These are phyloP conservation scores for Gopherus flavomarginatus DNA, from an alignment of 2,113 vertebrate genomes.

Conservation along the genomic window DNA sequence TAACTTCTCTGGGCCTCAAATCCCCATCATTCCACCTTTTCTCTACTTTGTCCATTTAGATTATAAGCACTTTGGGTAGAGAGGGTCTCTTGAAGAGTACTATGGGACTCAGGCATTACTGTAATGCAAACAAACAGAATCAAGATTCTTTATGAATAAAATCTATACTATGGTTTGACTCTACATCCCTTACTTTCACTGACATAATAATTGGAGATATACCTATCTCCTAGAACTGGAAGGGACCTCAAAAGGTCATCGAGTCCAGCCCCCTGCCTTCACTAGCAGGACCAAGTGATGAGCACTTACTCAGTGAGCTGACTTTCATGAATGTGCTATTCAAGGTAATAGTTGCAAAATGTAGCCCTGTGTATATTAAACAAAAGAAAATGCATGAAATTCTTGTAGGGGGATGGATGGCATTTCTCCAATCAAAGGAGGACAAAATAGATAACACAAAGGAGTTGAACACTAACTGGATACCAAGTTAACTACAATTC, in stretches of 20 bases:
- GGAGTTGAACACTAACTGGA: not conserved
- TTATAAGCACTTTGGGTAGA: not conserved
- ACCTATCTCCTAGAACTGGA: too few relatives aligned
- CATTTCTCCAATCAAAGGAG: not conserved
- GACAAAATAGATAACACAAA: not conserved
- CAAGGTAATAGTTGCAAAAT: not conserved
- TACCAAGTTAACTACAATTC: not conserved
- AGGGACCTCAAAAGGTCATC: too few relatives aligned
- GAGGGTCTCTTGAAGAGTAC: not conserved
- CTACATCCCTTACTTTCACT: not conserved
- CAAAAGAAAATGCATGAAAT: not conserved
- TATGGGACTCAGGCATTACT: fast-evolving
- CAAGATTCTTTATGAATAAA: not conserved
- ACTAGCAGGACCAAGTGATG: not conserved
- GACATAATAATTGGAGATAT: too few relatives aligned
- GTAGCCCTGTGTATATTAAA: not conserved
- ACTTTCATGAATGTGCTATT: not conserved
- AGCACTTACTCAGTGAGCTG: not conserved
- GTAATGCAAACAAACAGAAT: not conserved
- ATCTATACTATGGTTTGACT: not conserved
- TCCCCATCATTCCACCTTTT: not conserved
- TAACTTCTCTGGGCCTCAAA: not conserved
- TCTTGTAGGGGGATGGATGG: not conserved
- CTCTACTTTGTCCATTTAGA: not conserved
- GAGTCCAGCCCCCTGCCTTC: too few relatives aligned